These are phyloP conservation scores for Diploptera punctata DNA, from an alignment of 2,888 invertebrate genomes.

Conservation along the genomic window DNA sequence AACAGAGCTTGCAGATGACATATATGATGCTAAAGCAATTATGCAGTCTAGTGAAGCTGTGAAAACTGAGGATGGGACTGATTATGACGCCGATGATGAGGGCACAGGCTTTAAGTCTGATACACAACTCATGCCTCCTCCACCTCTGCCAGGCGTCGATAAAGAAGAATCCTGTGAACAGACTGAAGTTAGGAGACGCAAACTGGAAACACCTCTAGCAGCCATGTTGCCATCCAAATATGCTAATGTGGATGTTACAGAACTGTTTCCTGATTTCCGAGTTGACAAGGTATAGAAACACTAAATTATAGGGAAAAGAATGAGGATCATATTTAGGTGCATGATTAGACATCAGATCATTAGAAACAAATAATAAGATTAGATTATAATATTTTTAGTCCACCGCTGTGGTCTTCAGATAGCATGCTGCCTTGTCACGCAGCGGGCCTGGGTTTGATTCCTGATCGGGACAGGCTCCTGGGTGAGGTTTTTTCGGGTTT, in stretches of 20 bases:
- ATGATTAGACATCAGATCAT: too few relatives aligned
- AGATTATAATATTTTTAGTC: too few relatives aligned
- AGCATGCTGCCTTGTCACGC: too few relatives aligned
- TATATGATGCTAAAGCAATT: slow-evolving; percentile 31
- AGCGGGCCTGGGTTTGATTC: too few relatives aligned
- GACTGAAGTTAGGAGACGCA: slow-evolving; percentile 55
- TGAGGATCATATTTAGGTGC: too few relatives aligned
- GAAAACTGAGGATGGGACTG: slow-evolving; percentile 51
- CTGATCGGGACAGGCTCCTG: too few relatives aligned
- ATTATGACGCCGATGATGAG: slow-evolving; percentile 71
- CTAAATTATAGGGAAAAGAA: too few relatives aligned
- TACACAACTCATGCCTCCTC: slow-evolving; percentile 86
- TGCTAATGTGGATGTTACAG: slow-evolving; percentile 87
- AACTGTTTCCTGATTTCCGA: slow-evolving; percentile 94
- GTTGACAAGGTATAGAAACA: slow-evolving; percentile 84
- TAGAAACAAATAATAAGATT: too few relatives aligned
- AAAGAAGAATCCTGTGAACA: slow-evolving; percentile 50
- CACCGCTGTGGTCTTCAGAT: too few relatives aligned
- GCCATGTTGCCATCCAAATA: slow-evolving; percentile 98
- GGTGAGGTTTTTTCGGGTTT: too few relatives aligned
- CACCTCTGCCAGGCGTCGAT: slow-evolving; percentile 63
- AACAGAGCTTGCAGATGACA: slow-evolving; percentile 88
- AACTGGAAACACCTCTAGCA: slow-evolving; percentile 88
- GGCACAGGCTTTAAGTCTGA: slow-evolving; percentile 65
- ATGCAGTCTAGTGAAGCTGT: neutral